Evolutionary conservation across 2,797 vertebrate species (phyloP).

Genomic region (Paramormyrops hopkinsi): DNA sequence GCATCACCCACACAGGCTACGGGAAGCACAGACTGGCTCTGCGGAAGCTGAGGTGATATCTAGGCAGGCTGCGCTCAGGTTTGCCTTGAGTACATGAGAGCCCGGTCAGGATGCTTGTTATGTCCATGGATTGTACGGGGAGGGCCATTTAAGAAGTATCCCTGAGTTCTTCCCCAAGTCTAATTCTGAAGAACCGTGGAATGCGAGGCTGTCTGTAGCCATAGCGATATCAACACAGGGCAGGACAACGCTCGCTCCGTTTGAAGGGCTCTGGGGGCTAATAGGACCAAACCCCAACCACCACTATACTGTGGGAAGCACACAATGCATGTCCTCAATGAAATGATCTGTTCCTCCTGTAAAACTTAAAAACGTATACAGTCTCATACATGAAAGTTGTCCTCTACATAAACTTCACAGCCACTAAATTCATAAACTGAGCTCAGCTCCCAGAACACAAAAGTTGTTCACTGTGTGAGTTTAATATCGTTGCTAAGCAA

Average conservation of each 20-base stretch:
- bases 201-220: constrained; percentile 34
- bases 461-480: neutral
- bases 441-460: neutral
- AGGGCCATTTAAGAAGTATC: constrained; percentile 26
- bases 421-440: neutral
- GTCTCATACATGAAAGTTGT: neutral
- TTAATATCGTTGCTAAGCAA: neutral
- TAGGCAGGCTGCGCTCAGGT: neutral
- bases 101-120: neutral
- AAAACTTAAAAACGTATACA: neutral
- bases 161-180: constrained; percentile 25
- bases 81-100: neutral
- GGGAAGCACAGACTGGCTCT: neutral
- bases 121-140: constrained; percentile 27
- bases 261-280: neutral
- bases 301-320: neutral
- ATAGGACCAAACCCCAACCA: neutral
- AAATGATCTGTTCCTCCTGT: neutral
- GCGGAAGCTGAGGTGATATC: neutral
- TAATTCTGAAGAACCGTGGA: constrained; percentile 29
- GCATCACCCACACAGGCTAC: neutral
- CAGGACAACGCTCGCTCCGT: constrained; percentile 23
- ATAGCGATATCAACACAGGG: constrained; percentile 28
- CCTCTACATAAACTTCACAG: neutral
- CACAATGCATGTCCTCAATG: neutral